Evolutionary conservation across 2,113 vertebrate genomes (phyloP).

Genomic region (Macroglossus sobrinus): DNA sequence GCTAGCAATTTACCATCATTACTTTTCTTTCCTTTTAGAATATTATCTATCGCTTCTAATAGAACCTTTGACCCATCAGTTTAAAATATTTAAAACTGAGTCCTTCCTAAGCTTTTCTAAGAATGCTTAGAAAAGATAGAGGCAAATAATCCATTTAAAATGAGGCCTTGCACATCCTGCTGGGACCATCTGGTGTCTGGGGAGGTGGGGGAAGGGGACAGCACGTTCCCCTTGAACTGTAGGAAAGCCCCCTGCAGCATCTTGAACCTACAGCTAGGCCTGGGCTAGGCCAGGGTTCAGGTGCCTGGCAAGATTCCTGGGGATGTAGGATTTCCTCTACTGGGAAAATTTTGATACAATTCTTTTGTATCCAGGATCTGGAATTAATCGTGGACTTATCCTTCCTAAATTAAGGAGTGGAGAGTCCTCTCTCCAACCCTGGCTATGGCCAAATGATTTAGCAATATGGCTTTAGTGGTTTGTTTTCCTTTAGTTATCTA

Average conservation of each 20-base stretch:
- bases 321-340: background rate
- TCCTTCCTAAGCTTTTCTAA: slow-evolving; percentile 12
- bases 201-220: background rate
- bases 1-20: background rate
- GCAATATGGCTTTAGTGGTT: background rate
- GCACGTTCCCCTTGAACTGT: background rate
- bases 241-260: background rate
- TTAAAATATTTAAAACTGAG: slow-evolving; percentile 3
- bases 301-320: background rate
- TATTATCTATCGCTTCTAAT: background rate
- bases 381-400: background rate
- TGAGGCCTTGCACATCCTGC: background rate
- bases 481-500: slow-evolving; percentile 25
- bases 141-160: slow-evolving; percentile 40
- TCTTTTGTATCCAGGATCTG: background rate
- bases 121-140: slow-evolving; percentile 15
- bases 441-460: background rate
- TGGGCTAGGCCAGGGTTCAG: background rate
- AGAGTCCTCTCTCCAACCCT: background rate
- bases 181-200: slow-evolving; percentile 37
- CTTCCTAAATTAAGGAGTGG: background rate
- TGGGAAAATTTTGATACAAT: background rate
- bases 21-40: background rate
- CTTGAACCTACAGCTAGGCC: background rate
- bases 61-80: background rate